Evolutionary conservation across 2,797 vertebrate genomes (phyloP).

Genomic region (Lacerta agilis): DNA sequence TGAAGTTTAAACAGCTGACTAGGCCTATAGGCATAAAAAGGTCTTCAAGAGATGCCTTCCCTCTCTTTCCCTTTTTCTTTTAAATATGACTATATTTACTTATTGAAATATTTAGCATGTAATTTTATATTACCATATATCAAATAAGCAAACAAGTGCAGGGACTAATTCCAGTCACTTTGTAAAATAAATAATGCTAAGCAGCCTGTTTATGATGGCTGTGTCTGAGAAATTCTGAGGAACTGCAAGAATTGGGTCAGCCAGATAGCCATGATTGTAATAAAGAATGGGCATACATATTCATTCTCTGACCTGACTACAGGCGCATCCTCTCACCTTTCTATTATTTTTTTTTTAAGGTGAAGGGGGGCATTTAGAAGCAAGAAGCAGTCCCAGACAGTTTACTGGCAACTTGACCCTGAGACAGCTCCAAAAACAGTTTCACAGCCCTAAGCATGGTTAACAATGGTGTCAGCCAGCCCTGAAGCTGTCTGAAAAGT

Average conservation of each 20-base stretch:
- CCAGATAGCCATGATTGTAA: slow-evolving; percentile 44
- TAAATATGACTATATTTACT: neutral
- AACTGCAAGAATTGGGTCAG: slow-evolving; percentile 61
- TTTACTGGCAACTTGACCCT: slow-evolving; percentile 72
- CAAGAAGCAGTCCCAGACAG: slow-evolving; percentile 60
- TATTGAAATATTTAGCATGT: neutral
- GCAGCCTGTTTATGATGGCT: slow-evolving; percentile 52
- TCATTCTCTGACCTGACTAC: slow-evolving; percentile 59
- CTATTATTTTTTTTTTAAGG: neutral
- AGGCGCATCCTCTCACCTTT: slow-evolving; percentile 45
- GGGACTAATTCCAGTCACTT: slow-evolving; percentile 24
- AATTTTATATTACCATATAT: neutral
- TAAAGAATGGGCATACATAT: slow-evolving; percentile 40
- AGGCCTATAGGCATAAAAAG: too few relatives aligned
- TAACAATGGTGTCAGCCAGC: slow-evolving; percentile 69
- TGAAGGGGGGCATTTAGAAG: slow-evolving; percentile 51
- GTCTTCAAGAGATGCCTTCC: too few relatives aligned
- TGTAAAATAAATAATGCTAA: slow-evolving; percentile 61
- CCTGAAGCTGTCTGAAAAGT: slow-evolving; percentile 64
- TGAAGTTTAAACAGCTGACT: too few relatives aligned
- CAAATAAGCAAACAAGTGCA: neutral
- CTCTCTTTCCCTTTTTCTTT: neutral
- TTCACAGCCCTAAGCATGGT: slow-evolving; percentile 59
- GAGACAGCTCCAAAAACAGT: slow-evolving; percentile 61
- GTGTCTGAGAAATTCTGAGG: slow-evolving; percentile 41